Base-by-base conservation (phyloP, 1,140 invertebrate species). In the Tachypleus tridentatus region DNA sequence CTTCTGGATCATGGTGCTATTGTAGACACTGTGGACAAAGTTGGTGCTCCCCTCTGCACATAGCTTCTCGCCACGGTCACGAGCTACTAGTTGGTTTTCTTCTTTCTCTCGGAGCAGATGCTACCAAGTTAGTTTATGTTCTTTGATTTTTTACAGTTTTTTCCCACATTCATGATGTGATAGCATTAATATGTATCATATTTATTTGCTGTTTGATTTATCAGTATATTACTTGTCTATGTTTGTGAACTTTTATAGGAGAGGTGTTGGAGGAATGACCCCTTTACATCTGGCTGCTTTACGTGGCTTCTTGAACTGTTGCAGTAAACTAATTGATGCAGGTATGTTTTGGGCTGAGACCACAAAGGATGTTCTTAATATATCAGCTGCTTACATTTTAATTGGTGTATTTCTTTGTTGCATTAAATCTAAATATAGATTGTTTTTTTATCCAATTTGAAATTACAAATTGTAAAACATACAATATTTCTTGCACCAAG, bases 211-310 rank as follows among this genome's bases (percentile, higher is more conserved):
- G 79, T 29, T 1, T 29, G 29, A 29, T 29, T 29, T 29, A 29
- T 29, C 29, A 29, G 29, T 0, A 29, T 29, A 29, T 29, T 29
- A 29, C 29, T 29, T 29, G 29, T 29, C 29, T 29, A 29, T 2
- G 29, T 29, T 29, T 29, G 29, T 29, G 29, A 29, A 29, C 29
- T 29, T 29, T 29, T 29, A 29, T 2, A 29, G 29, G 29, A 0
- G 29, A 29, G 29, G 29, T 29, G 29, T 29, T 29, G 29, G 29
- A 29, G 29, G 81, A 1, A 84, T 82, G 74, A 79, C 82, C 4
- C 80, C 83, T 4, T 76, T 85, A 29, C 83, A 85, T 73, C 81
- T 84, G 77, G 84, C 83, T 9, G 83, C 82, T 62, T 79, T 84
- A 60, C 81, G 83, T 72, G 84, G 83, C 69, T 77, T 75, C 67